These are phyloP conservation scores for Sebastiscus tertius DNA, from an alignment of 2,797 vertebrate genomes.

Conservation along the genomic window DNA sequence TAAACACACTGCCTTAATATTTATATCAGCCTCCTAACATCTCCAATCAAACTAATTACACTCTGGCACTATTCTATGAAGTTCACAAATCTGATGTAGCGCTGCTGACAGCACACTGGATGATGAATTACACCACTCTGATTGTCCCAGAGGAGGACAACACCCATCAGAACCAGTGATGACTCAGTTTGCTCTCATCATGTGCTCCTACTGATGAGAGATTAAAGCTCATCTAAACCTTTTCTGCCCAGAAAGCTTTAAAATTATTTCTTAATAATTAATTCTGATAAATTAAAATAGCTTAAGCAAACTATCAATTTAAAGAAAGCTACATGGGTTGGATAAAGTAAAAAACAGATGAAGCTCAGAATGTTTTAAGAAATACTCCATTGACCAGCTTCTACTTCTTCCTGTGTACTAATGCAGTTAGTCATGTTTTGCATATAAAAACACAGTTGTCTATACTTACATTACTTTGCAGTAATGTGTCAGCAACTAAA, in stretches of 20 bases:
- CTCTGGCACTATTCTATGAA: neutral
- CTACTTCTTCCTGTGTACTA: neutral
- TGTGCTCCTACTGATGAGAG: neutral
- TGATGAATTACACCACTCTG: neutral
- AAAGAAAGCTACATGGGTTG: neutral
- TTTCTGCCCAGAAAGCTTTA: neutral
- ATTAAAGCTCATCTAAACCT: neutral
- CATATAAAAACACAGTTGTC: neutral
- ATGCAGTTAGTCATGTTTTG: neutral
- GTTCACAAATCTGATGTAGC: neutral
- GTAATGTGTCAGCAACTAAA: neutral
- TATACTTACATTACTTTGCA: neutral
- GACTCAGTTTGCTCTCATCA: neutral
- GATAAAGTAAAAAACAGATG: neutral
- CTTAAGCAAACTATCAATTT: neutral
- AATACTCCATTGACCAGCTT: neutral
- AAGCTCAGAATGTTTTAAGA: neutral
- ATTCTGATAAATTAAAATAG: neutral
- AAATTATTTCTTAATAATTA: accelerated
- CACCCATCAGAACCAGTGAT: neutral
- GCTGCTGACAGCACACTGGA: neutral
- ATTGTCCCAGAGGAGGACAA: neutral
- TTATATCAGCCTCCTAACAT: neutral
- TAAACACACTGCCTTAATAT: neutral
- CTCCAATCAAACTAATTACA: neutral